Evolutionary conservation across 2,888 invertebrate genomes (phyloP), one percentile per base, ranked within the genome.

Genomic region (Coleophora deauratella): DNA sequence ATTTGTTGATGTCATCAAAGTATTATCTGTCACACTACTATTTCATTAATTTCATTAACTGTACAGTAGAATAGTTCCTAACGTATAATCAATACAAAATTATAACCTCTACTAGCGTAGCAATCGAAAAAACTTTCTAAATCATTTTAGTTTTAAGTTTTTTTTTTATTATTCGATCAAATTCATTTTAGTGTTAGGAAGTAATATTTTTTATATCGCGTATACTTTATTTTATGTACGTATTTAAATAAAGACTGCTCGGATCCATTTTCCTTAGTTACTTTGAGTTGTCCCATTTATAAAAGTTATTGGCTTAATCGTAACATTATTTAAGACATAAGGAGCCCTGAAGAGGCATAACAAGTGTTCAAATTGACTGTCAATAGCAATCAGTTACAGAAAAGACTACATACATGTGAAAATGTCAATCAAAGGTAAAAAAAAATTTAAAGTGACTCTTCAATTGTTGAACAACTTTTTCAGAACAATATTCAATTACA

Each of bases 11-110:
- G 43, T 54, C 50, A 51, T 47, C 52, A 59, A 63, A 62, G 43
- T 43, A 46, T 43, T 46, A 63, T 57, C 3, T 21, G 21, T 21
- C 21, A 21, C 21, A 21, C 21, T 21, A 6, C 21, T 21, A 21
- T 6, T 21, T 21, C 21, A 21, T 21, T 31, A 9, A 31, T 31
- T 68, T 64, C 27, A 28, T 37, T 36, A 67, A 69, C 63, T 84
- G 84, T 84, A 84, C 81, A 84, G 84, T 76, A 79, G 80, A 57
- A 77, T 82, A 84, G 84, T 81, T 84, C 82, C 84, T 84, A 76
- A 80, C 64, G 61, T 77, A 65, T 84, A 84, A 82, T 82, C 80
- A 68, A 80, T 77, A 72, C 72, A 72, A 75, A 75, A 76, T 67
- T 76, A 71, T 82, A 84, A 78, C 71, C 81, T 71, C 77, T 73